These are phyloP conservation scores for Trochalopteron elliotii DNA, from an alignment of 2,113 vertebrate genomes.

Conservation along the genomic window DNA sequence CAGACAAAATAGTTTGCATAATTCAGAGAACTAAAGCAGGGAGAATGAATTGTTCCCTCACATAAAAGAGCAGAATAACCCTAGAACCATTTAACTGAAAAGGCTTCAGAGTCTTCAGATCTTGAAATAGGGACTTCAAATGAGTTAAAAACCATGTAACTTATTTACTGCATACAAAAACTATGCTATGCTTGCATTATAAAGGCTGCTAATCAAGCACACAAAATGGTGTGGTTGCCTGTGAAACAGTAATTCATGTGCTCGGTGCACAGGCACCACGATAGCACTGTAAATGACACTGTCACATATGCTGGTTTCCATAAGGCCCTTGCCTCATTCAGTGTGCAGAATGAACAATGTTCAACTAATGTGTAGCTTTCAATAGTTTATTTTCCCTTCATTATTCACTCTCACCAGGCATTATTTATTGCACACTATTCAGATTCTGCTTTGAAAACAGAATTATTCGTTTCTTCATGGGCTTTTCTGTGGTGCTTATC, in stretches of 20 bases:
- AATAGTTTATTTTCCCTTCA: conserved; percentile 49
- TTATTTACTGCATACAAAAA: conserved; percentile 48
- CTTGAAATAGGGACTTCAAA: conserved; percentile 21
- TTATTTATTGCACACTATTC: conserved; percentile 46
- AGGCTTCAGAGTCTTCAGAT: conserved; percentile 12
- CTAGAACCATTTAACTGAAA: background rate
- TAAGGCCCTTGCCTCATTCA: conserved; percentile 26
- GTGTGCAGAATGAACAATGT: conserved; percentile 13
- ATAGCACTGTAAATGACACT: conserved; percentile 35
- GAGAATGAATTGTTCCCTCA: background rate
- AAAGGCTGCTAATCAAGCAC: conserved; percentile 51
- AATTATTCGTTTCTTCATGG: conserved; percentile 53
- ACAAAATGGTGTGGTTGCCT: conserved; percentile 27
- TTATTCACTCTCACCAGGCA: conserved; percentile 54
- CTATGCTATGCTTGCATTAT: background rate
- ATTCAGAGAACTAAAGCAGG: background rate
- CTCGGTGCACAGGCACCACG: background rate
- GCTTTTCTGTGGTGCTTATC: conserved; percentile 29
- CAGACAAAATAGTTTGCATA: background rate
- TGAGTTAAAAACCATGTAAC: conserved; percentile 37
- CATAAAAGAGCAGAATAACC: background rate
- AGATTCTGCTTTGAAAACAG: conserved; percentile 53
- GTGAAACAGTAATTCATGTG: conserved; percentile 42
- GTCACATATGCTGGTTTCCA: conserved; percentile 28
- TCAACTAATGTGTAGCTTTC: conserved; percentile 33